Conservation (phyloP, 64 coral and sea anemone species). For the Porites lutea region DNA sequence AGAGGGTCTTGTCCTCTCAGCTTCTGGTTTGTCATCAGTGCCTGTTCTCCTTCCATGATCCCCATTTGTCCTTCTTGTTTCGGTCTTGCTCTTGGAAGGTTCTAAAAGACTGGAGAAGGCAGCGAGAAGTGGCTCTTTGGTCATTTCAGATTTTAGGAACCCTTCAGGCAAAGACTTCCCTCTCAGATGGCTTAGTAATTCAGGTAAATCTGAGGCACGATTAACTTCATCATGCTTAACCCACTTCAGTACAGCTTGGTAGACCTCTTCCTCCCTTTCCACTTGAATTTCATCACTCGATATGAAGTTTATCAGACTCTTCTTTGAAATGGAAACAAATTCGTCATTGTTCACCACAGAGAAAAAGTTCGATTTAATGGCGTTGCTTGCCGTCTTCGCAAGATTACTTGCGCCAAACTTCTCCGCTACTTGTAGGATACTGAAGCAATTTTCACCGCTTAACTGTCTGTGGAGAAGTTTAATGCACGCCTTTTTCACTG, state of each 20-base stretch:
- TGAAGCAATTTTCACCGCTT: constrained; percentile 64
- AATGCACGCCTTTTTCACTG: neutral
- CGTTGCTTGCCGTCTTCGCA: constrained; percentile 28
- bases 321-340: no score
- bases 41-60: constrained; percentile 2
- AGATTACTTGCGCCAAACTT: constrained; percentile 55
- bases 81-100: constrained; percentile 4
- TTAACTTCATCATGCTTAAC: constrained; percentile 51
- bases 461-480: constrained; percentile 22
- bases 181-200: no score
- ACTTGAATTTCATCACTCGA: no score
- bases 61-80: neutral
- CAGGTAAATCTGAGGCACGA: constrained; percentile 22
- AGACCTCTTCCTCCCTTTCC: no score
- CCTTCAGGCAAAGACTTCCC: constrained; percentile 24
- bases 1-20: constrained; percentile 12
- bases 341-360: constrained; percentile 53
- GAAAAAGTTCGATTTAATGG: constrained; percentile 76
- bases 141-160: constrained; percentile 41
- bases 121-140: constrained; percentile 43
- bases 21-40: no score
- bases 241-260: constrained; percentile 7
- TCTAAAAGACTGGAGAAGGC: neutral
- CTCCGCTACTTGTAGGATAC: neutral
- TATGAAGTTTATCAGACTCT: no score